Conservation (phyloP, 2,888 invertebrate genomes). For the Stenodema calcarata region DNA sequence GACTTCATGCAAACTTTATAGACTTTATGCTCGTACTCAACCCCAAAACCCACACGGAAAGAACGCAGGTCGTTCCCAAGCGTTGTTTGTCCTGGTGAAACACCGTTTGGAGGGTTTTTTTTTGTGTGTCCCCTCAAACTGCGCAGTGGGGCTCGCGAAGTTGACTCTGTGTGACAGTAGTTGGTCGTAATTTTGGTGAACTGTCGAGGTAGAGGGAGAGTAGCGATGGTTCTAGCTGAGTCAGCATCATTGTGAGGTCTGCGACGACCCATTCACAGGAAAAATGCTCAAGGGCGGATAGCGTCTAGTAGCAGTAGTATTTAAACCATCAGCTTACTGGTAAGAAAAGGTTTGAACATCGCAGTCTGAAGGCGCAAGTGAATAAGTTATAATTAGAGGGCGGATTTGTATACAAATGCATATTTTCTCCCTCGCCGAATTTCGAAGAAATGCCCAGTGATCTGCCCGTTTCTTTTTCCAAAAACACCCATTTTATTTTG, state of each 20-base stretch:
- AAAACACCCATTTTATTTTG: no score
- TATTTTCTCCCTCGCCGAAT: no score
- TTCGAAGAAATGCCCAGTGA: no score
- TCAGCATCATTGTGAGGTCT: background rate
- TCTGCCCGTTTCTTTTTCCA: no score
- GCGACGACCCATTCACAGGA: background rate
- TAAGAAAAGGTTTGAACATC: no score
- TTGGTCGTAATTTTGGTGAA: background rate
- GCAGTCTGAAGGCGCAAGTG: no score
- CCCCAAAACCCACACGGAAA: background rate
- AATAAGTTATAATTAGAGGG: no score
- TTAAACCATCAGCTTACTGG: no score
- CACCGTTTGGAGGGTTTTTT: background rate
- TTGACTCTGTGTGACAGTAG: background rate
- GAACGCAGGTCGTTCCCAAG: background rate
- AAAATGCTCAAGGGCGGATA: background rate
- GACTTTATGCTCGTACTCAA: background rate
- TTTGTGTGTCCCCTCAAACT: background rate
- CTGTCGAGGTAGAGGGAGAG: background rate
- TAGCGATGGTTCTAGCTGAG: background rate
- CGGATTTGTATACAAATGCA: no score
- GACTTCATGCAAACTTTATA: background rate
- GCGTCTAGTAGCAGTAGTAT: no score
- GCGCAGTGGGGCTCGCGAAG: background rate
- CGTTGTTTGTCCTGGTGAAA: background rate